These are phyloP conservation scores for Eupithecia subfuscata DNA, from an alignment of 2,888 invertebrate genomes.

Conservation along the genomic window DNA sequence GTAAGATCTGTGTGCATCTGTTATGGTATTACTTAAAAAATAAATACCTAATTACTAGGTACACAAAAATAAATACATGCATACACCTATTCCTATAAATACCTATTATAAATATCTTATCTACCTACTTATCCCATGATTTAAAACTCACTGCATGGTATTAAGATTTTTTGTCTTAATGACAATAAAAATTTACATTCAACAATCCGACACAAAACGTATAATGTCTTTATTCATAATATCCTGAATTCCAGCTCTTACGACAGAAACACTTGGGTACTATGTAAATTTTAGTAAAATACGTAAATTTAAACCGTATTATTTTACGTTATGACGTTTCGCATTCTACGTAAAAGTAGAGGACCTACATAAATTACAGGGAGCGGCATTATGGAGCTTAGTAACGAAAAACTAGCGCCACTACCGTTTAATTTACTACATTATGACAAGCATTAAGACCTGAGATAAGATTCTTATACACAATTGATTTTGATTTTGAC, in stretches of 20 bases:
- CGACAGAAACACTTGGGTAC: conserved; percentile 23
- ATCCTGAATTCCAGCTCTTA: conserved; percentile 29
- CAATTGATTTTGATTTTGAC: no score
- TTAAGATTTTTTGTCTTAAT: no score
- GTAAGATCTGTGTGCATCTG: no score
- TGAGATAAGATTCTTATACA: neutral
- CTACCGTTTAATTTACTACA: neutral
- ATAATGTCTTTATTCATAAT: conserved; percentile 26
- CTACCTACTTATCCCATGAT: no score
- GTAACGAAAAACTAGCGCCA: conserved; percentile 8
- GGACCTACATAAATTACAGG: conserved; percentile 34
- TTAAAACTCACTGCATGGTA: no score
- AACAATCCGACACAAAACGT: neutral
- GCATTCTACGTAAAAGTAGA: conserved; percentile 29
- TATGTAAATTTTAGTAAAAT: conserved; percentile 21
- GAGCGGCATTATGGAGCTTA: neutral
- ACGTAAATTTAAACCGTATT: conserved; percentile 34
- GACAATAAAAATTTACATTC: neutral
- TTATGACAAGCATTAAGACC: neutral
- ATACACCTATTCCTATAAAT: no score
- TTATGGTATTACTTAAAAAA: no score
- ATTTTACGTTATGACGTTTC: conserved; percentile 35
- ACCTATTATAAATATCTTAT: no score
- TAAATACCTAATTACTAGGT: no score
- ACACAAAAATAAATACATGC: no score